Conservation (phyloP, 2,888 invertebrate genomes). For the Furcula furcula region DNA sequence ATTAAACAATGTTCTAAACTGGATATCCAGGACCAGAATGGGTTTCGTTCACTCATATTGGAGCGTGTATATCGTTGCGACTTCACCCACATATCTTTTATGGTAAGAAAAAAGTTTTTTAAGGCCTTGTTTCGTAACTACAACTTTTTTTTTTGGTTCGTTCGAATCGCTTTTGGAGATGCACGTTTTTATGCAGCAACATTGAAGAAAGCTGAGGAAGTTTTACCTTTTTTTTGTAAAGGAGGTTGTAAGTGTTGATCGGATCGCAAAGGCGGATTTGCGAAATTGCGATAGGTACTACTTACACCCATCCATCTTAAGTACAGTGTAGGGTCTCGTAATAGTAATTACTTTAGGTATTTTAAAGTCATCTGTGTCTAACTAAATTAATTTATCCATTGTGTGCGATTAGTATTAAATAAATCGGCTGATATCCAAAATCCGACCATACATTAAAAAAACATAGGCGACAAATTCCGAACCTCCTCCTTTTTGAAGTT, state of each 20-base stretch:
- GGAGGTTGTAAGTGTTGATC: neutral
- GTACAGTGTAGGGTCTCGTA: no score
- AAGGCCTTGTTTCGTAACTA: slow-evolving; percentile 71
- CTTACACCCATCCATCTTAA: no score
- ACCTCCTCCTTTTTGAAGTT: no score
- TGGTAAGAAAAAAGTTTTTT: slow-evolving; percentile 75
- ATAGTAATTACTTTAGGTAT: no score
- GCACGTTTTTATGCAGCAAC: slow-evolving; percentile 32
- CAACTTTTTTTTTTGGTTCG: slow-evolving; percentile 41
- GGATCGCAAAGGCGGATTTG: slow-evolving; percentile 2
- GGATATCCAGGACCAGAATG: slow-evolving; percentile 68
- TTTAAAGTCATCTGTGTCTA: no score
- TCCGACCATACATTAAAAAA: no score
- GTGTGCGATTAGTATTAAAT: no score
- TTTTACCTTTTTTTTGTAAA: slow-evolving; percentile 23
- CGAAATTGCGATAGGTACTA: no score
- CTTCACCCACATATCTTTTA: slow-evolving; percentile 77
- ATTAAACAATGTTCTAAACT: slow-evolving; percentile 72
- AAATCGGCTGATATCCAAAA: no score
- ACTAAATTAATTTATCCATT: no score
- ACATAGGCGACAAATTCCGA: no score
- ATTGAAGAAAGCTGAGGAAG: slow-evolving; percentile 22
- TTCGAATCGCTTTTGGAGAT: slow-evolving; percentile 28
- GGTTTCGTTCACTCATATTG: slow-evolving; percentile 52
- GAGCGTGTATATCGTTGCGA: slow-evolving; percentile 60